phyloP scores from a whole-genome alignment of 2,113 vertebrate genomes.

The Ptilorrhoa leucosticta region DNA sequence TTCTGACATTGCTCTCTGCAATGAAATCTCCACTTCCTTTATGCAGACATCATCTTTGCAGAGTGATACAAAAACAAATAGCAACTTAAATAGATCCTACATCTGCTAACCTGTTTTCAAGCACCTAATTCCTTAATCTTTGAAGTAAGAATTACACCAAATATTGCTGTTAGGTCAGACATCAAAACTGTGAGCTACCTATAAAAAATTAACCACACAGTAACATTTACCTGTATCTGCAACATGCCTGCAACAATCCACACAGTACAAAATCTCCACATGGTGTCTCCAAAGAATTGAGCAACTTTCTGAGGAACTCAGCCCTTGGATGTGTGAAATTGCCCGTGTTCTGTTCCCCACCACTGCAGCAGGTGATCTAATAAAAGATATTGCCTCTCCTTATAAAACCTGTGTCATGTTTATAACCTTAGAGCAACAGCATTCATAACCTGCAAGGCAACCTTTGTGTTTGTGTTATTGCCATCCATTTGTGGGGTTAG shows the following conservation, averaged over 20 bases:
- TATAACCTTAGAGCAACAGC: background rate
- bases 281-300: conserved; percentile 29
- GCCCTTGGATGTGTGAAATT: background rate
- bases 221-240: background rate
- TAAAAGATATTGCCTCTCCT: background rate
- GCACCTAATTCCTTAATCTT: background rate
- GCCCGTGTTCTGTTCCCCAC: background rate
- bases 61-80: background rate
- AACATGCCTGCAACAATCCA: background rate
- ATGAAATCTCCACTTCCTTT: background rate
- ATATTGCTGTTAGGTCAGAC: background rate
- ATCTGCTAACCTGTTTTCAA: background rate
- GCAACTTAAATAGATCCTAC: background rate
- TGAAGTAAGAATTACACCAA: background rate
- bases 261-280: background rate
- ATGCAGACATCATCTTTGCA: background rate
- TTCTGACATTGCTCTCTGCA: background rate
- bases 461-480: background rate
- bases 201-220: background rate
- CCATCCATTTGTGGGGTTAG: background rate
- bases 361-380: background rate
- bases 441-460: background rate
- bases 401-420: background rate
- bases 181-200: background rate
- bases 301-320: background rate